Conservation (phyloP, 2,888 invertebrate genomes). For the Metellina segmentata region DNA sequence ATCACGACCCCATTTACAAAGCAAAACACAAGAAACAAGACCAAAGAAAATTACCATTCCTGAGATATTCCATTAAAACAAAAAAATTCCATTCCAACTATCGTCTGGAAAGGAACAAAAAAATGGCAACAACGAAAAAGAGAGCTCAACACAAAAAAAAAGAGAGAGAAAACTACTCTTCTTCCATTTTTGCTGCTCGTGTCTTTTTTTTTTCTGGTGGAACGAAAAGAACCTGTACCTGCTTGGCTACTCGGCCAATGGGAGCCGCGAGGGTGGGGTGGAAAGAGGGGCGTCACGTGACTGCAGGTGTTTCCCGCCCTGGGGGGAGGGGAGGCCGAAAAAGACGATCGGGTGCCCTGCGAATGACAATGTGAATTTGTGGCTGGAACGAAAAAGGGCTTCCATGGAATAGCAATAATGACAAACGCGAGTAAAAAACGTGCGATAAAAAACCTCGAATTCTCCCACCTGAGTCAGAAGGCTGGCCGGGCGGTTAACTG, state of each 20-base stretch:
- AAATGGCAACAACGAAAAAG: not conserved
- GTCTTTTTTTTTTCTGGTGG: conserved; percentile 24
- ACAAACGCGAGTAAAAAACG: conserved; percentile 29
- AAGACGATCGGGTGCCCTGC: conserved; percentile 34
- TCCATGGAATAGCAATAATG: conserved; percentile 27
- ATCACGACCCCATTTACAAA: conserved; percentile 19
- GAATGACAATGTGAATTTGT: conserved; percentile 65
- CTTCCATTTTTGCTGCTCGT: not conserved
- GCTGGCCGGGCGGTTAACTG: conserved; percentile 53
- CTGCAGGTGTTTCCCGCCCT: conserved; percentile 71
- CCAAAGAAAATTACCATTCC: conserved; percentile 42
- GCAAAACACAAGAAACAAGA: conserved; percentile 2
- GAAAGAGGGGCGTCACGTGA: conserved; percentile 50
- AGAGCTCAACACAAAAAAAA: not conserved
- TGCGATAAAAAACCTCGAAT: not conserved
- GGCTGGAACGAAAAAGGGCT: conserved; percentile 17
- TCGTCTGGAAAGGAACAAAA: conserved; percentile 23
- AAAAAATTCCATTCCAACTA: conserved; percentile 56
- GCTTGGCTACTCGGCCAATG: conserved; percentile 62
- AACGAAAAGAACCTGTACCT: conserved; percentile 64
- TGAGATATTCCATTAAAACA: conserved; percentile 55
- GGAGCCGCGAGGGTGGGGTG: conserved; percentile 34
- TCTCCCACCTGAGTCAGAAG: conserved; percentile 27
- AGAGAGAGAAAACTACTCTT: conserved; percentile 9
- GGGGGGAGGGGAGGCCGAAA: conserved; percentile 21